Base-by-base conservation (phyloP, 2,888 invertebrate species). In the Flexamia atlantica region DNA sequence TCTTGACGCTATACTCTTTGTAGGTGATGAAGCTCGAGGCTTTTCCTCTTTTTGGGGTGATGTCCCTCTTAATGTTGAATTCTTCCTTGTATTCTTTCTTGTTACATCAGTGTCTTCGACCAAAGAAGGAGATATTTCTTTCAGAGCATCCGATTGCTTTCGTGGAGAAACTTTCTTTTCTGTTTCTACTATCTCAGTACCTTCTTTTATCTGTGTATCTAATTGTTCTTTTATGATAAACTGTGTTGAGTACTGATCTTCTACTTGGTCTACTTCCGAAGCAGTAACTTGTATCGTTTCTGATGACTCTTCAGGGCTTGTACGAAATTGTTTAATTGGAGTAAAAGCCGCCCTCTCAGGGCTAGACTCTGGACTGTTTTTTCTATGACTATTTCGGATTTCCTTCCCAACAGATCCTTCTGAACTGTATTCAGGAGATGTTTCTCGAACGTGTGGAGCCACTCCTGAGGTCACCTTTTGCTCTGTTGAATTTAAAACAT, bases 381-480 rank as follows among this genome's bases (percentile, higher is more conserved):
- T 82, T 12, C 70, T 23, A 20, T 74, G 30, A 42, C 76, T 79
- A 32, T 81, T 85, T n/a, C 85, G 85, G 1, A 89, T 60, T 85
- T 89, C 89, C 70, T 86, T 87, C 5, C 86, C 87, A 10, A 89
- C 86, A 12, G 89, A 89, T 0, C 89, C 89, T 85, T 88, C 89
- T 9, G 89, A 89, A 80, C 88, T 88, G 83, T 89, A 88, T 72
- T 88, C 89, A 9, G 89, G 88, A 17, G 88, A 88, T 68, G 88
- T 88, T 70, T 88, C 88, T 84, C 88, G 82, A 9, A 70, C 80
- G 50, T 50, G 76, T 20, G 76, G 50, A 28, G 76, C 7, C 25
- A 76, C 50, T 0, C 76, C 28, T 10, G 46, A 17, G n/a, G 50
- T 25, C 4, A 76, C 12, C 28, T 76, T 76, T 40, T 42, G 36